phyloP scores from a whole-genome alignment of 2,888 invertebrate species.

The Phaedon cochleariae region DNA sequence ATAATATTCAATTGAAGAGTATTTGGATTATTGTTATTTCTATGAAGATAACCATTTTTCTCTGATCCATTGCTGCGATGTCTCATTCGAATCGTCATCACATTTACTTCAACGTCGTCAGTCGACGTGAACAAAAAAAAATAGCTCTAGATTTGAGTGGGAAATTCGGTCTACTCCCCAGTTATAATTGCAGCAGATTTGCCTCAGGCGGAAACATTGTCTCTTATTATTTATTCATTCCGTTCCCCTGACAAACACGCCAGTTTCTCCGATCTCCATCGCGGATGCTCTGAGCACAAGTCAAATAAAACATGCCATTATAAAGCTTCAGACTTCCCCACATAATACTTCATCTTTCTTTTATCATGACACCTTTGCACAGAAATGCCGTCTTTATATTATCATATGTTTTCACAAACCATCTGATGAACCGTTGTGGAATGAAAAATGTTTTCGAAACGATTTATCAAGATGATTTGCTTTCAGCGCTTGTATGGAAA shows the following conservation, averaged over 20 bases:
- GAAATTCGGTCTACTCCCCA: conserved; percentile 9
- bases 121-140: too few relatives aligned
- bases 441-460: conserved; percentile 21
- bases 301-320: conserved; percentile 46
- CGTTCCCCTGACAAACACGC: conserved; percentile 43
- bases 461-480: conserved; percentile 33
- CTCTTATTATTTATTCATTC: conserved; percentile 27
- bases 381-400: conserved; percentile 26
- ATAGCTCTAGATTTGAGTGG: too few relatives aligned
- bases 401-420: conserved; percentile 34
- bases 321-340: conserved; percentile 38
- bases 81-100: too few relatives aligned
- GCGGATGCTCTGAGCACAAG: conserved; percentile 40
- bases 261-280: conserved; percentile 32
- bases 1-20: too few relatives aligned
- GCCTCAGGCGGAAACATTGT: conserved; percentile 13
- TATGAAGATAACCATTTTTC: too few relatives aligned
- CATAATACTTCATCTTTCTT: conserved; percentile 39
- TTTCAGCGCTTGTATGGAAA: conserved; percentile 20
- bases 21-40: too few relatives aligned
- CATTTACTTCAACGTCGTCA: too few relatives aligned
- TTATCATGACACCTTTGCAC: conserved; percentile 27
- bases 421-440: conserved; percentile 22
- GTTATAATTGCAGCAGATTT: conserved; percentile 10
- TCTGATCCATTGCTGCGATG: too few relatives aligned